These are phyloP conservation scores for Lichenostomus cassidix DNA, from an alignment of 2,113 vertebrate species.

Conservation along the genomic window DNA sequence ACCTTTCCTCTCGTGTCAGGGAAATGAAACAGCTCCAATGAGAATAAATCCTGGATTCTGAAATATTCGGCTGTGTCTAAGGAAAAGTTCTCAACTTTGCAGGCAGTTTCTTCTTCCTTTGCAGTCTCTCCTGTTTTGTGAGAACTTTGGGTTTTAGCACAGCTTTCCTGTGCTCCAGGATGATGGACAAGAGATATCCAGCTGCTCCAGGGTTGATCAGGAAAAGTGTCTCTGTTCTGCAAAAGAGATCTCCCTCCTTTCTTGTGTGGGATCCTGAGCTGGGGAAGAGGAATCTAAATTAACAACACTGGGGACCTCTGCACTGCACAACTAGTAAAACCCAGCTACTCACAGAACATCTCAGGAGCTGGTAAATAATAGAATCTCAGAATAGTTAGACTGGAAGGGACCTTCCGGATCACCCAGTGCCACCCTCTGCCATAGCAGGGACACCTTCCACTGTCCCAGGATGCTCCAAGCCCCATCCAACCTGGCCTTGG, in stretches of 20 bases:
- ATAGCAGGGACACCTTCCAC: background rate
- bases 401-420: background rate
- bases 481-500: fast-evolving
- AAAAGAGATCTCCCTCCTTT: background rate
- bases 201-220: background rate
- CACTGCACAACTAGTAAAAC: background rate
- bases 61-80: background rate
- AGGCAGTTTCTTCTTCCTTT: background rate
- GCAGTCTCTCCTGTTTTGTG: background rate
- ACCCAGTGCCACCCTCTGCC: background rate
- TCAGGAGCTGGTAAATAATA: background rate
- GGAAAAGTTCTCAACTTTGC: background rate
- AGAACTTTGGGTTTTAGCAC: background rate
- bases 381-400: background rate
- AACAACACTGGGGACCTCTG: background rate
- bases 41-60: background rate
- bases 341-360: background rate
- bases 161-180: background rate
- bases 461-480: background rate
- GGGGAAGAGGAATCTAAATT: background rate
- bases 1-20: background rate
- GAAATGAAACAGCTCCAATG: background rate
- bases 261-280: background rate
- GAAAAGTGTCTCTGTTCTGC: background rate
- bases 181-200: background rate